phyloP scores from a whole-genome alignment of 2,888 invertebrate genomes.

The Gastrophysa polygoni region DNA sequence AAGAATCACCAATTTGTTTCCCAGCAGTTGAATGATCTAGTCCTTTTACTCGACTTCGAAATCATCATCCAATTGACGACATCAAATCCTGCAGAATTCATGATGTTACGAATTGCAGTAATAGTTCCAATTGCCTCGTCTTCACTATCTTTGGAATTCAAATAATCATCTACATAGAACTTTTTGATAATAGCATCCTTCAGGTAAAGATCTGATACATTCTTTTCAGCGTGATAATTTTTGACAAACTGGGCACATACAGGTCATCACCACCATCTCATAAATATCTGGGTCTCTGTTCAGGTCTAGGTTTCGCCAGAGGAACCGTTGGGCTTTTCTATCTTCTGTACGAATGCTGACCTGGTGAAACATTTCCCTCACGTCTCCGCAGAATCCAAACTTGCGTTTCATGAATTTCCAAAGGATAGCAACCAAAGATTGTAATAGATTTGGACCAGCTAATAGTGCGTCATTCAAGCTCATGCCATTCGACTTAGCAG shows the following conservation, averaged over 20 bases:
- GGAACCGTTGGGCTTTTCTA: background rate
- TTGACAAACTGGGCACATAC: background rate
- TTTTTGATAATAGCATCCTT: background rate
- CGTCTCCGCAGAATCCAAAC: background rate
- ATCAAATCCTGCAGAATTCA: background rate
- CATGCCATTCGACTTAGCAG: background rate
- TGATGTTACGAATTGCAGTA: background rate
- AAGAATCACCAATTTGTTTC: background rate
- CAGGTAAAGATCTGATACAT: background rate
- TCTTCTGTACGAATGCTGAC: background rate
- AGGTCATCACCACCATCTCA: background rate
- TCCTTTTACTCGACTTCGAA: background rate
- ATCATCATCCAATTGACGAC: background rate
- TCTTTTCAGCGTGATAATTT: background rate
- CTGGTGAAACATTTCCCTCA: background rate
- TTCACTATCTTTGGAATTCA: background rate
- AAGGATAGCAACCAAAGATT: background rate
- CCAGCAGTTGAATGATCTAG: background rate
- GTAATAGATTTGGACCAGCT: no score
- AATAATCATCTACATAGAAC: conserved; percentile 2
- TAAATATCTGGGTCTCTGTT: background rate
- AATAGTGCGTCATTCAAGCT: background rate
- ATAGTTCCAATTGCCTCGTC: background rate
- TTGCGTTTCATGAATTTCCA: no score
- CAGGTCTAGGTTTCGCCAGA: background rate